phyloP scores from a whole-genome alignment of 1,140 invertebrate genomes.

The Diachasmimorpha longicaudata region DNA sequence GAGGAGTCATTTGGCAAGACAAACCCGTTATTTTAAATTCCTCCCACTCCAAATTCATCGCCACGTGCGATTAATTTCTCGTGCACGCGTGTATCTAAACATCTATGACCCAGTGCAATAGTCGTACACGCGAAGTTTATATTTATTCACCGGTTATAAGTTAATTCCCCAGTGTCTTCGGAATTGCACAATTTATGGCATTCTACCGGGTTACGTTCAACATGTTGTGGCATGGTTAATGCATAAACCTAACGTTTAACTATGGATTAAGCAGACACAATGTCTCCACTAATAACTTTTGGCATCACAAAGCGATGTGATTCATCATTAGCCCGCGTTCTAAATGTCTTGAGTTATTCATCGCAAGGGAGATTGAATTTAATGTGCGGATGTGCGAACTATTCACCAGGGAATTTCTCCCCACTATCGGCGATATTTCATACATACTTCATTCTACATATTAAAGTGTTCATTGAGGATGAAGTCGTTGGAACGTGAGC shows the following conservation, averaged over 20 bases:
- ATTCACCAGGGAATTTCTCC: too few relatives aligned
- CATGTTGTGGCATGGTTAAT: too few relatives aligned
- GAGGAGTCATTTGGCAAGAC: neutral
- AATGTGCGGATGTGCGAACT: too few relatives aligned
- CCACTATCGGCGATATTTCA: too few relatives aligned
- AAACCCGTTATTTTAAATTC: neutral
- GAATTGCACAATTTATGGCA: neutral
- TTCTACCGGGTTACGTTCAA: neutral
- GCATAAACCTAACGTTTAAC: too few relatives aligned
- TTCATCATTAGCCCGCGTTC: neutral
- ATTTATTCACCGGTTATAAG: neutral
- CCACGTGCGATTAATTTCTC: too few relatives aligned
- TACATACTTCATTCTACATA: too few relatives aligned
- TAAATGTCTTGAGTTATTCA: neutral
- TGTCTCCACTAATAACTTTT: neutral
- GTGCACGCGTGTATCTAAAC: too few relatives aligned
- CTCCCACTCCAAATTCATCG: neutral
- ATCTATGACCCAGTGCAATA: neutral
- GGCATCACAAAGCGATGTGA: neutral
- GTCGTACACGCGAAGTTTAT: neutral
- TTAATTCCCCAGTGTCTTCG: neutral
- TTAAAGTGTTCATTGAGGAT: too few relatives aligned
- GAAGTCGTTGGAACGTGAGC: too few relatives aligned
- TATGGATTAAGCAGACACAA: neutral
- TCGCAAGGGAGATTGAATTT: too few relatives aligned